A percentile compares a stretch with the other conserved stretches of the same genome.
Conservation (phyloP, 2,888 invertebrate genomes). For the Leptopilina syphax region DNA sequence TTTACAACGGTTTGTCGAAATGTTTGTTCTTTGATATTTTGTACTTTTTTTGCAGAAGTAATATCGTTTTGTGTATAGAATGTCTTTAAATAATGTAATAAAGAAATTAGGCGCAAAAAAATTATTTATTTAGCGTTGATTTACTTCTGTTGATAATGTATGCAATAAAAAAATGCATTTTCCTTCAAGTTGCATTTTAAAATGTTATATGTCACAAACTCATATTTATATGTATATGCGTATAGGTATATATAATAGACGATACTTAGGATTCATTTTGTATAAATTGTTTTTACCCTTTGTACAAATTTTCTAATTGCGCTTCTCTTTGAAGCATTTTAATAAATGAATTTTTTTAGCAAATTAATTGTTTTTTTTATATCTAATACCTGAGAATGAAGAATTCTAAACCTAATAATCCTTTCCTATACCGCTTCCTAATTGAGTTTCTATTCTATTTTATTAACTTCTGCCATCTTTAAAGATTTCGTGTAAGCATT, state of each 20-base stretch:
- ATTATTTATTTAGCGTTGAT: constrained; percentile 8
- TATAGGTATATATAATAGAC: constrained; percentile 12
- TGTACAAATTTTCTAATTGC: constrained; percentile 67
- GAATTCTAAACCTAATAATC: too few species aligned
- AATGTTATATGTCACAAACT: constrained; percentile 9
- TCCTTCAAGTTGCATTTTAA: background rate
- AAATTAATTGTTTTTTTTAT: background rate
- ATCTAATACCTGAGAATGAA: too few species aligned
- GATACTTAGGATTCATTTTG: constrained; percentile 61
- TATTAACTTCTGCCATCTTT: too few species aligned
- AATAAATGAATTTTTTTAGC: constrained; percentile 40
- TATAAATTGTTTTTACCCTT: constrained; percentile 64
- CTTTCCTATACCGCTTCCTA: too few species aligned
- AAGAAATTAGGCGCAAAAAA: constrained; percentile 4
- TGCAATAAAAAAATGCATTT: background rate
- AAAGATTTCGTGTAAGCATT: too few species aligned
- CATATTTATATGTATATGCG: constrained; percentile 32
- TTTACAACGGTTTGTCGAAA: too few species aligned
- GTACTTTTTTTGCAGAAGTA: background rate
- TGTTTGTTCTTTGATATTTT: background rate
- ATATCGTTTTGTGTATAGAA: constrained; percentile 3
- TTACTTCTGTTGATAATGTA: constrained; percentile 11
- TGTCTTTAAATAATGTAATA: constrained; percentile 3
- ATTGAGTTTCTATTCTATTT: too few species aligned
- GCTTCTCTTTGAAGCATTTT: constrained; percentile 49